Conservation (phyloP, 2,113 vertebrate genomes). For the Crotalus tigris region DNA sequence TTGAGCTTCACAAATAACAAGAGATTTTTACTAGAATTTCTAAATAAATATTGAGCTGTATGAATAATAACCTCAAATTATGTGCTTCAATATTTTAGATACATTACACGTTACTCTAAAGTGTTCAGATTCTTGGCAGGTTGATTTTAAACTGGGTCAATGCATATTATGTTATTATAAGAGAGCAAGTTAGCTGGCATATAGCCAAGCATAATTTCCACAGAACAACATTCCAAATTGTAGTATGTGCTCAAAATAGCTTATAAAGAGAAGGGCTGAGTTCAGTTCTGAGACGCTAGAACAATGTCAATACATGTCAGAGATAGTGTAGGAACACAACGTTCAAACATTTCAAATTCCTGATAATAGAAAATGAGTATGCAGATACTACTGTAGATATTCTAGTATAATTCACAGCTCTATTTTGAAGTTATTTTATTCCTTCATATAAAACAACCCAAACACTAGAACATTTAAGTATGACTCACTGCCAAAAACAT, state of each 20-base stretch:
- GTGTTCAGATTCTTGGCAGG: not conserved
- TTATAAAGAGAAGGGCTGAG: not conserved
- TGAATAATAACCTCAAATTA: not conserved
- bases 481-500: not conserved
- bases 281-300: not conserved
- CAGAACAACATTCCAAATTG: not conserved
- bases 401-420: not conserved
- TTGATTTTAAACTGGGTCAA: not conserved
- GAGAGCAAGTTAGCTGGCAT: not conserved
- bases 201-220: conserved; percentile 10
- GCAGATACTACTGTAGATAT: not conserved
- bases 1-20: not conserved
- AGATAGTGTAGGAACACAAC: not conserved
- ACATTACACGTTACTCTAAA: not conserved
- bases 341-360: not conserved
- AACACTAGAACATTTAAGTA: not conserved
- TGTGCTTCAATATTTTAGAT: not conserved
- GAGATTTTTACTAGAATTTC: not conserved
- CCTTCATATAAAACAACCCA: not conserved
- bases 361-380: not conserved
- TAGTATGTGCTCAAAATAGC: not conserved
- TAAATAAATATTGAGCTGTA: not conserved
- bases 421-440: not conserved
- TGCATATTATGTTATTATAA: not conserved
- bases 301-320: not conserved